Evolutionary conservation across 2,888 invertebrate genomes (phyloP), one percentile per base, ranked within the genome.

Genomic region (Margaritifera margaritifera): DNA sequence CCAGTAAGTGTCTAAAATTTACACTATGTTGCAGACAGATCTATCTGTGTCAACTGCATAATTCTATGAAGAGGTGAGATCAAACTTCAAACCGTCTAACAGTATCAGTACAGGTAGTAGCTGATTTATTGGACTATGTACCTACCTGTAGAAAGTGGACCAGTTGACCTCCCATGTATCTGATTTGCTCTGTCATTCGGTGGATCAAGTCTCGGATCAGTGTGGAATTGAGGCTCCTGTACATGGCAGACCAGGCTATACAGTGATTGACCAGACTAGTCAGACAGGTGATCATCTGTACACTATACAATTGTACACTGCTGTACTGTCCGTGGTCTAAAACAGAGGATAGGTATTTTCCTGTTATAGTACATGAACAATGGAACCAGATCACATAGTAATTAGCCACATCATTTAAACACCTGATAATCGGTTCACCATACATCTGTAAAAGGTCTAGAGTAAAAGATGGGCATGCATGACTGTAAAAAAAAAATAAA

Each of bases 81-180:
- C 42, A 42, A 3, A 2, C 42, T 15, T 42, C 15, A 42, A 42
- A 42, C 31, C 8, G 31, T 31, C 6, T 8, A 31, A 31, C 8
- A 42, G 42, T 15, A 15, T 42, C 42, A 11, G 15, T 42, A 42
- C 42, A 42, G 42, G 42, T 42, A 6, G 27, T 31, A 8, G 8
- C 8, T 31, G 42, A 11, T 42, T 42, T 42, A 42, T 2, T 42
- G 42, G 42, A 42, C 11, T 42, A 52, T 15, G 15, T 18, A 63
- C 60, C 52, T 72, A 87, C 87, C 86, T 87, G 86, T 61, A 88
- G 72, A 54, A 88, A 84, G 4, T 83, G 80, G 6, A 81, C 77
- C 18, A 84, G 66, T 19, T 86, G 84, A 42, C 75, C 80, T 8
- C 82, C 84, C n/a, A 87, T 79, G 31, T 75, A 74, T 42, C 75